Conservation (phyloP, 2,888 invertebrate genomes). For the Gnatocerus cornutus region DNA sequence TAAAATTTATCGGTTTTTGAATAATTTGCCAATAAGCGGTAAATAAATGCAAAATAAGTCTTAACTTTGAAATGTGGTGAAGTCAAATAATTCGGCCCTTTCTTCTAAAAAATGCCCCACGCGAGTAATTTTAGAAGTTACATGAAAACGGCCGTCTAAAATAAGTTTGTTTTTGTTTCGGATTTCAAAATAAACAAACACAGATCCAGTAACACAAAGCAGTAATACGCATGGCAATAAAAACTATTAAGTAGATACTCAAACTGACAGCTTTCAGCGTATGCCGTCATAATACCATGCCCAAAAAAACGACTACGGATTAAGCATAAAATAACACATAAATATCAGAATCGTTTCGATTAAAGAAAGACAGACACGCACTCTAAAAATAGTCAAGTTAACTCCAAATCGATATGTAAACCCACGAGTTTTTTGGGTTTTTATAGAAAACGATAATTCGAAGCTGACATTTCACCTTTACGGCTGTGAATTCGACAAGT, state of each 20-base stretch:
- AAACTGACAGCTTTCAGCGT: constrained; percentile 14
- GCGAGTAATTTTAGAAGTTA: constrained; percentile 16
- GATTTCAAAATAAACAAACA: constrained; percentile 29
- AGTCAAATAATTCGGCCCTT: too few species aligned
- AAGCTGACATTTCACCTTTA: background rate
- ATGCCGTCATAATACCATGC: constrained; percentile 4
- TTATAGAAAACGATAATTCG: constrained; percentile 3
- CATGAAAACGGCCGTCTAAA: constrained; percentile 12
- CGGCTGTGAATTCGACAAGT: background rate
- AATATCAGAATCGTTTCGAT: constrained; percentile 2
- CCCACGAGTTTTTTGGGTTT: constrained; percentile 3
- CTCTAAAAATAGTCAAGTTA: constrained; percentile 6
- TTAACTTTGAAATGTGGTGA: too few species aligned
- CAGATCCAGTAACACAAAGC: constrained; percentile 25
- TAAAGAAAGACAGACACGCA: constrained; percentile 1
- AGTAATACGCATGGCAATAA: constrained; percentile 14
- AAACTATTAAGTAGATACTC: constrained; percentile 19
- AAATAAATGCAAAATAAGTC: too few species aligned
- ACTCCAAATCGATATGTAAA: background rate
- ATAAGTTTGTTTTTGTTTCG: constrained; percentile 20
- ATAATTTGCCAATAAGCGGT: too few species aligned
- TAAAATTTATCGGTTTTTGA: too few species aligned
- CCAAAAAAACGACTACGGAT: background rate
- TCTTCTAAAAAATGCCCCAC: too few species aligned
- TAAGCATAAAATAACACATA: background rate